Percentiles rank a stretch among this genome's conserved stretches.
phyloP scores from a whole-genome alignment of 2,113 vertebrate genomes.

The Brachyistius frenatus region DNA sequence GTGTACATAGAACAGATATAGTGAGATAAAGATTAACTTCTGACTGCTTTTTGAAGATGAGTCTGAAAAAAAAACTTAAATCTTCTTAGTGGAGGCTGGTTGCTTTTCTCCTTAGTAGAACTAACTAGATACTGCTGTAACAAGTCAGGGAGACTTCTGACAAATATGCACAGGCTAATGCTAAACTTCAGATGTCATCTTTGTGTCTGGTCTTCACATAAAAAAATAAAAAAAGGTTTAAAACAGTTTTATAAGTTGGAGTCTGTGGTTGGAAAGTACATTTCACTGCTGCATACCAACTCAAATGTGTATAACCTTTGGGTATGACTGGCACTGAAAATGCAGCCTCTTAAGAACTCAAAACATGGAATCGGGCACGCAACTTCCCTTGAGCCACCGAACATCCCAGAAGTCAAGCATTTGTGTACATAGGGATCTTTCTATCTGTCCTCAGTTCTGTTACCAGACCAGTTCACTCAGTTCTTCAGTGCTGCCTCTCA shows the following conservation, averaged over 20 bases:
- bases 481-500: slow-evolving; percentile 42
- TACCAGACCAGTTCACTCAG: slow-evolving; percentile 30
- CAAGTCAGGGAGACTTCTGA: slow-evolving; percentile 6
- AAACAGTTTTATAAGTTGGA: slow-evolving; percentile 32
- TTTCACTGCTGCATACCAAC: slow-evolving; percentile 32
- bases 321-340: slow-evolving; percentile 28
- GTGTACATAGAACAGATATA: background rate
- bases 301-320: slow-evolving; percentile 49
- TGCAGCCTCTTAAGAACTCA: slow-evolving; percentile 45
- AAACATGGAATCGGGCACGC: slow-evolving; percentile 31
- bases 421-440: slow-evolving; percentile 44
- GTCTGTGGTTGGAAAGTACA: slow-evolving; percentile 23
- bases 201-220: slow-evolving; percentile 22
- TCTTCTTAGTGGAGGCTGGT: background rate
- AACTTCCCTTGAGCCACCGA: slow-evolving; percentile 31
- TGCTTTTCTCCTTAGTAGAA: slow-evolving; percentile 23
- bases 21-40: slow-evolving; percentile 4
- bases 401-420: slow-evolving; percentile 36
- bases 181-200: slow-evolving; percentile 46
- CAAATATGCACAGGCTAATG: background rate
- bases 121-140: slow-evolving; percentile 17
- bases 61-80: background rate
- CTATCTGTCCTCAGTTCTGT: slow-evolving; percentile 54
- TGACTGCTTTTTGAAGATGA: background rate
- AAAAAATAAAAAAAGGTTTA: slow-evolving; percentile 25